Percentiles rank a stretch among this genome's conserved stretches.
Conservation (phyloP, 2,888 invertebrate genomes). For the Macropis europaea region DNA sequence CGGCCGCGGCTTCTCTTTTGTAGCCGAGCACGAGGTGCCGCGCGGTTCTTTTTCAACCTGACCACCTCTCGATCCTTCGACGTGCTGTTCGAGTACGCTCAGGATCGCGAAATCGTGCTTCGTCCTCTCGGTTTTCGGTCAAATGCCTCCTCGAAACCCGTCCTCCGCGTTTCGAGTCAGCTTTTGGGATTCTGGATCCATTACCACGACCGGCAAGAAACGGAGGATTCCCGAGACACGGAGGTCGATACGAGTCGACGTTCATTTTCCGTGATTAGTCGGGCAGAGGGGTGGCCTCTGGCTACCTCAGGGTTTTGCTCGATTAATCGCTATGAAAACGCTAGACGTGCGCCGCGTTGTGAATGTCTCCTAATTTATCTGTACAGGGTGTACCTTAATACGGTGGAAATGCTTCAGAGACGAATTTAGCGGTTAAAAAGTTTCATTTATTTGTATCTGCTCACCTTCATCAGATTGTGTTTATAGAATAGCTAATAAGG, state of each 20-base stretch:
- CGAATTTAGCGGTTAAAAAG: too few species aligned
- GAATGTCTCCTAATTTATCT: background rate
- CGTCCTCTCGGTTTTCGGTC: slow-evolving; percentile 40
- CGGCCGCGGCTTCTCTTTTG: slow-evolving; percentile 68
- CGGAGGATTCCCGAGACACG: slow-evolving; percentile 1
- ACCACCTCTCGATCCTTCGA: slow-evolving; percentile 35
- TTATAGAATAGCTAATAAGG: too few species aligned
- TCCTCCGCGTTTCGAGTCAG: slow-evolving; percentile 26
- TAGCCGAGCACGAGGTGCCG: slow-evolving; percentile 49
- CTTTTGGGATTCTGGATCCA: slow-evolving; percentile 49
- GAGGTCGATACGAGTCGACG: slow-evolving; percentile 35
- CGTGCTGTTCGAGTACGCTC: slow-evolving; percentile 26
- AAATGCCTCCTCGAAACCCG: slow-evolving; percentile 38
- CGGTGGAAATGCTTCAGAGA: too few species aligned
- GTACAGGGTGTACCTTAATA: too few species aligned
- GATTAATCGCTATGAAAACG: slow-evolving; percentile 43
- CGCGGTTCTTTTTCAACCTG: slow-evolving; percentile 53
- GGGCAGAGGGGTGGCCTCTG: slow-evolving; percentile 11
- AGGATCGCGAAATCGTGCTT: slow-evolving; percentile 38
- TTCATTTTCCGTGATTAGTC: slow-evolving; percentile 48
- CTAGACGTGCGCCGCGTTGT: slow-evolving; percentile 8
- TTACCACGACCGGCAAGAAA: slow-evolving; percentile 54
- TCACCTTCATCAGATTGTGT: too few species aligned
- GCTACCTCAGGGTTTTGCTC: slow-evolving; percentile 31
- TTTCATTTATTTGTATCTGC: too few species aligned